Conservation (phyloP, 2,113 vertebrate genomes). For the Chascanopsetta lugubris region DNA sequence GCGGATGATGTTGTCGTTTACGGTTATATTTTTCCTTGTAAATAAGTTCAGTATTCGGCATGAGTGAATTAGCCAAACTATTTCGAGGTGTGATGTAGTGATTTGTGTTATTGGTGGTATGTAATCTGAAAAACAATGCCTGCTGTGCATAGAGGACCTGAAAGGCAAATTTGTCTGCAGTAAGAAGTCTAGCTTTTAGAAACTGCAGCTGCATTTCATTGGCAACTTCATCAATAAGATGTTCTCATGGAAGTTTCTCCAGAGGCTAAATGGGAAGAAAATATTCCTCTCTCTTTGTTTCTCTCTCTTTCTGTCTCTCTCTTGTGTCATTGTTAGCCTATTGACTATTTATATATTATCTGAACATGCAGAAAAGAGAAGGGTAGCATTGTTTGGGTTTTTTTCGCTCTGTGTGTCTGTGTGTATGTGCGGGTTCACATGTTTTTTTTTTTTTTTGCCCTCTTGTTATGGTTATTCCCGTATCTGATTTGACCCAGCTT, state of each 20-base stretch:
- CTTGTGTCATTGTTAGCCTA: slow-evolving; percentile 60
- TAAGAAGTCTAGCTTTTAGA: slow-evolving; percentile 20
- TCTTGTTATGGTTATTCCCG: slow-evolving; percentile 54
- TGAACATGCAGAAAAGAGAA: slow-evolving; percentile 28
- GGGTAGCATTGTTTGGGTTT: slow-evolving; percentile 25
- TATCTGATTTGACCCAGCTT: slow-evolving; percentile 57
- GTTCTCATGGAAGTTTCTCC: slow-evolving; percentile 75
- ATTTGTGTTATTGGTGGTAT: neutral
- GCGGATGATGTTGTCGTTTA: too few species aligned
- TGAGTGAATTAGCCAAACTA: too few species aligned
- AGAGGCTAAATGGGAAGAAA: slow-evolving; percentile 65
- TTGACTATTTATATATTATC: slow-evolving; percentile 58
- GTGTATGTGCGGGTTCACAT: slow-evolving; percentile 24
- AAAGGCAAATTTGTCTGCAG: slow-evolving; percentile 2
- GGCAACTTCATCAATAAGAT: slow-evolving; percentile 70
- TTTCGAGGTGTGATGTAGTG: neutral
- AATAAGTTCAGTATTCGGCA: too few species aligned
- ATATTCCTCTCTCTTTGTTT: neutral
- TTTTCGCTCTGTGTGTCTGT: slow-evolving; percentile 6
- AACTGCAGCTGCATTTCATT: slow-evolving; percentile 68
- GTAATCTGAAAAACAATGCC: neutral
- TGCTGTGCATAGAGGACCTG: neutral
- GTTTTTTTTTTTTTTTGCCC: slow-evolving; percentile 55
- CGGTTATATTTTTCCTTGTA: too few species aligned
- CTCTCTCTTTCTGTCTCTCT: slow-evolving; percentile 1